Evolutionary conservation across 2,113 vertebrate species (phyloP).

Genomic region (Peucedramus taeniatus): DNA sequence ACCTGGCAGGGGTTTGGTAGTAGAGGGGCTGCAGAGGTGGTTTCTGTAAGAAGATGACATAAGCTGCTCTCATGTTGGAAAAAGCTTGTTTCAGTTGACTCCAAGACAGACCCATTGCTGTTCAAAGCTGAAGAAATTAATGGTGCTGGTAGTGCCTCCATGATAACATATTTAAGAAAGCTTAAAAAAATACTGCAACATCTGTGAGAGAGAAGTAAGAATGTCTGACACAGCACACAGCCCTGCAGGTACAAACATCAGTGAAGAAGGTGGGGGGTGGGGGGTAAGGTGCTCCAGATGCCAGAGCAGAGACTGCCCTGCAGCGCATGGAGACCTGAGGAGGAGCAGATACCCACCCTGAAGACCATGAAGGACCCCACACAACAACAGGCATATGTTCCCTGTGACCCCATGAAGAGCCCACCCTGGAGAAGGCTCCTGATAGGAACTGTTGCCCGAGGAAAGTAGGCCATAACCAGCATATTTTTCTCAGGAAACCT

Average conservation of each 20-base stretch:
- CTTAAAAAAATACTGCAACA: not conserved
- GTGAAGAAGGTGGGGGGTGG: rapidly evolving
- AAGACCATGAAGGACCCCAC: not conserved
- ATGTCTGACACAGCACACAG: not conserved
- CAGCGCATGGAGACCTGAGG: rapidly evolving
- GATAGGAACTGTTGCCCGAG: not conserved
- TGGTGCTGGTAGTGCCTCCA: rapidly evolving
- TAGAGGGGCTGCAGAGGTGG: not conserved
- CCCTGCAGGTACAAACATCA: not conserved
- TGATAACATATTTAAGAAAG: not conserved
- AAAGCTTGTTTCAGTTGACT: not conserved
- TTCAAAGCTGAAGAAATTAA: not conserved
- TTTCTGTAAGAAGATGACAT: not conserved
- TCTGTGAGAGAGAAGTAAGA: not conserved
- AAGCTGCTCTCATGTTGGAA: not conserved
- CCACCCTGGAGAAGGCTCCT: not conserved
- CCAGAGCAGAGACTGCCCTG: not conserved
- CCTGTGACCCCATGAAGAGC: not conserved
- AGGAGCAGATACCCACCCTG: not conserved
- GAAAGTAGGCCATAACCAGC: not conserved
- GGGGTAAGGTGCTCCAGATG: rapidly evolving
- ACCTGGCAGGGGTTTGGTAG: not conserved
- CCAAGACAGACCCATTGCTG: not conserved
- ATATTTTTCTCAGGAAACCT: not conserved
- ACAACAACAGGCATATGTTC: no score